phyloP scores from a whole-genome alignment of 2,797 vertebrate genomes.

The Pristis pectinata region DNA sequence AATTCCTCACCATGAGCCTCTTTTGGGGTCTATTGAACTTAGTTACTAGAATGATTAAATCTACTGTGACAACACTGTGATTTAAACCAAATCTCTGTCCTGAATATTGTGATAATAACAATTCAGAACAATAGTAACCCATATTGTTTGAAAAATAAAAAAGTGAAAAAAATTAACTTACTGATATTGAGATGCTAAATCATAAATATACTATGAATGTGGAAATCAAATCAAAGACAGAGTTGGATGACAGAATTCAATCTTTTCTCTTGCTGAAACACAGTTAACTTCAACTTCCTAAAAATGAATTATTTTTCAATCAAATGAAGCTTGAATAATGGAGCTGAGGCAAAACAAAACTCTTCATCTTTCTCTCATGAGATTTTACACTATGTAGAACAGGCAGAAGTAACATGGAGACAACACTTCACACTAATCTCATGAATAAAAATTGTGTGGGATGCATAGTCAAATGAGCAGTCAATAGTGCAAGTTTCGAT shows the following conservation, averaged over 20 bases:
- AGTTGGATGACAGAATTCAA: background rate
- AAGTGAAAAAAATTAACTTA: background rate
- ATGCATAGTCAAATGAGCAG: background rate
- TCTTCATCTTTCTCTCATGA: background rate
- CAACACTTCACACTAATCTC: background rate
- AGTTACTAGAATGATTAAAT: background rate
- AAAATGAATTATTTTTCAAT: background rate
- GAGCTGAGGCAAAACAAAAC: background rate
- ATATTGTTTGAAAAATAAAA: background rate
- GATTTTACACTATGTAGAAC: background rate
- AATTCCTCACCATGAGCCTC: too few relatives aligned
- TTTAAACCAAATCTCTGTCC: background rate
- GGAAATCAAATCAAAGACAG: background rate
- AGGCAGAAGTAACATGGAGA: background rate
- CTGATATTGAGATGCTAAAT: background rate
- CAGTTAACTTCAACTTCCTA: background rate
- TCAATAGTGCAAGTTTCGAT: background rate
- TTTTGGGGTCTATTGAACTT: too few relatives aligned
- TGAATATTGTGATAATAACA: background rate
- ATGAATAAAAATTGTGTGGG: background rate
- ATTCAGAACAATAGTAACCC: background rate
- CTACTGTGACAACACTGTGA: background rate
- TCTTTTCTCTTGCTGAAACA: background rate
- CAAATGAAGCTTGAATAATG: background rate
- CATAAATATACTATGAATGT: background rate